Evolutionary conservation across 2,888 invertebrate species (phyloP).

Genomic region (Dynastes hyllus): DNA sequence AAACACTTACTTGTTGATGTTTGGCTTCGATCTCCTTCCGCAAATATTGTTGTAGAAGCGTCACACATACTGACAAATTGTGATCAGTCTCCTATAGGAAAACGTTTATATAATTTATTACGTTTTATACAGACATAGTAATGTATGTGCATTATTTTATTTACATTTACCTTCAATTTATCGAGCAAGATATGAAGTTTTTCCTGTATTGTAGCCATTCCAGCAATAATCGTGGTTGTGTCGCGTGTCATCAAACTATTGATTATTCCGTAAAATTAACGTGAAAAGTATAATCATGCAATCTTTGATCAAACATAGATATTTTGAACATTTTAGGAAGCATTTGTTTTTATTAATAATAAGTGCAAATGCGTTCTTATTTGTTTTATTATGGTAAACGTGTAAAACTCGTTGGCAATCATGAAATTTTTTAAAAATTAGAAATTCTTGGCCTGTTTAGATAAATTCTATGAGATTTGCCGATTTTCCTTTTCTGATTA

Average conservation of each 20-base stretch:
- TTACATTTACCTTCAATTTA: slow-evolving; percentile 58
- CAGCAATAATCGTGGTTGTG: slow-evolving; percentile 54
- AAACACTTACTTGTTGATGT: slow-evolving; percentile 51
- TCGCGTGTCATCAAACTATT: slow-evolving; percentile 61
- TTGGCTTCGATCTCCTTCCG: slow-evolving; percentile 50
- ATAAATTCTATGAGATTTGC: too few species aligned
- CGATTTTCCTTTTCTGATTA: too few species aligned
- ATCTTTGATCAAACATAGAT: slow-evolving; percentile 53
- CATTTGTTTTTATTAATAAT: not conserved
- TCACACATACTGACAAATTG: slow-evolving; percentile 59
- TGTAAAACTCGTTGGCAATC: not conserved
- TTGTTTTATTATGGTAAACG: not conserved
- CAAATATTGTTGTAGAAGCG: slow-evolving; percentile 59
- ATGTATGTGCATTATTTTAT: slow-evolving; percentile 12
- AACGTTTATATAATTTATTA: slow-evolving; percentile 18
- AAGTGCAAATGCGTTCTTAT: not conserved
- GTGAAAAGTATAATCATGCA: slow-evolving; percentile 56
- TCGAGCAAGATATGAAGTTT: slow-evolving; percentile 59
- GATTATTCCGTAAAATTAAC: slow-evolving; percentile 59
- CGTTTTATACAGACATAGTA: not conserved
- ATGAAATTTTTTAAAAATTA: too few species aligned
- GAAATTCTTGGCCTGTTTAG: too few species aligned
- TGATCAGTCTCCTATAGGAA: slow-evolving; percentile 59
- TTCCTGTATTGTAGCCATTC: slow-evolving; percentile 58
- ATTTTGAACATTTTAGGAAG: slow-evolving; percentile 14